phyloP scores from a whole-genome alignment of 2,113 vertebrate species.

The Nymphicus hollandicus region DNA sequence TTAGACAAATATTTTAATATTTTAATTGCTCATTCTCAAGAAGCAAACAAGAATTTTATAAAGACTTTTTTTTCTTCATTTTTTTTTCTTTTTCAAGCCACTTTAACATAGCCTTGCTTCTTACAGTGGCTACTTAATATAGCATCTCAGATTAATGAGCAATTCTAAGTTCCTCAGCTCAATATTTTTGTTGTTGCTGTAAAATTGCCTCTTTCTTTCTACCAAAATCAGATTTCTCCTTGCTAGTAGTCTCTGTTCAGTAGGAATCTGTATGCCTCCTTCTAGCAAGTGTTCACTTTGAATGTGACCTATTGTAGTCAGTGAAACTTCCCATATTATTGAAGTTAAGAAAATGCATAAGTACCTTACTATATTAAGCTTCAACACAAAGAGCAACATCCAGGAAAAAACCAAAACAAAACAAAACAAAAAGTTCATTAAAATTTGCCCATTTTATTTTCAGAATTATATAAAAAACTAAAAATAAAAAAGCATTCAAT shows the following conservation, averaged over 20 bases:
- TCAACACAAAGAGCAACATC: background rate
- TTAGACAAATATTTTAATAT: constrained; percentile 44
- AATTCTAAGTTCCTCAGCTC: background rate
- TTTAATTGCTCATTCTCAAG: constrained; percentile 13
- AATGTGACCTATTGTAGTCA: background rate
- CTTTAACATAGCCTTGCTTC: background rate
- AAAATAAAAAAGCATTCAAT: accelerated
- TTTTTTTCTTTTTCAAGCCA: background rate
- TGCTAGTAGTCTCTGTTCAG: background rate
- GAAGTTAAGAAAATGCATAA: background rate
- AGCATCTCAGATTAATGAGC: accelerated
- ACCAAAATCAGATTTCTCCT: background rate
- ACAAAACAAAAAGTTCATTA: background rate
- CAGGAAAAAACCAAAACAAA: background rate
- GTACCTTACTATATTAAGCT: background rate
- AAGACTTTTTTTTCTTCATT: background rate
- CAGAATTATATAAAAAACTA: background rate
- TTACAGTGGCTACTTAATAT: background rate
- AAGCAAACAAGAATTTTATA: background rate
- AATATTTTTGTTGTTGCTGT: background rate
- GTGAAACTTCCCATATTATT: background rate
- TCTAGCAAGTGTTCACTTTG: background rate
- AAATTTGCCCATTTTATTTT: background rate
- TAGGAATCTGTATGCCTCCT: background rate
- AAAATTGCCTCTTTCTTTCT: background rate